Evolutionary conservation across 2,888 invertebrate genomes (phyloP).

Genomic region (Drosophila macrospina): DNA sequence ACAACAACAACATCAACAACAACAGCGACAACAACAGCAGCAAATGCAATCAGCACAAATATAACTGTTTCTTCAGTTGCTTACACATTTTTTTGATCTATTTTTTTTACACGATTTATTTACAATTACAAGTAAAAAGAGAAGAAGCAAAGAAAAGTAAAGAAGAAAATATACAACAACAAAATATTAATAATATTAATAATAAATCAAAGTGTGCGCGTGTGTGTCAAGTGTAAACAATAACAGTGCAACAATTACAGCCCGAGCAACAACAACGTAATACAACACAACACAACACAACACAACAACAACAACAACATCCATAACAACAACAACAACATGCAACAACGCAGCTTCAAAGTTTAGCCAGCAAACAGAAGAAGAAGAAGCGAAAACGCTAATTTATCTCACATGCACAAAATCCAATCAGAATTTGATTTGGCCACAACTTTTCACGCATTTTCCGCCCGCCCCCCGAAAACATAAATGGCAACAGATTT

Average conservation of each 20-base stretch:
- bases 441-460: slow-evolving; percentile 19
- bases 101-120: slow-evolving; percentile 45
- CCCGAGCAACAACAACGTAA: slow-evolving; percentile 23
- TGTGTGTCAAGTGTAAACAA: slow-evolving; percentile 66
- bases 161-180: slow-evolving; percentile 1
- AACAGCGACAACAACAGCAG: slow-evolving; percentile 19
- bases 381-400: not conserved
- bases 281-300: slow-evolving; percentile 7
- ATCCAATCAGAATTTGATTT: slow-evolving; percentile 35
- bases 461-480: not conserved
- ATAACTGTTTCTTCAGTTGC: slow-evolving; percentile 43
- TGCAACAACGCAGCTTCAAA: slow-evolving; percentile 9
- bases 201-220: slow-evolving; percentile 42
- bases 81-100: slow-evolving; percentile 47
- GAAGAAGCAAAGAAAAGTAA: not conserved
- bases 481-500: slow-evolving; percentile 45
- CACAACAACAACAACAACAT: slow-evolving; percentile 16
- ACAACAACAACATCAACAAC: slow-evolving; percentile 24
- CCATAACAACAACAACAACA: slow-evolving; percentile 26
- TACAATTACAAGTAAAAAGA: slow-evolving; percentile 19
- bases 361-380: slow-evolving; percentile 10
- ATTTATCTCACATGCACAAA: not conserved
- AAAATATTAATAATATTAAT: slow-evolving; percentile 11
- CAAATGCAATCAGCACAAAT: slow-evolving; percentile 47
- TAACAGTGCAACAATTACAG: slow-evolving; percentile 22